Conservation (phyloP, 2,888 invertebrate species). For the Drosophila percnosoma region DNA sequence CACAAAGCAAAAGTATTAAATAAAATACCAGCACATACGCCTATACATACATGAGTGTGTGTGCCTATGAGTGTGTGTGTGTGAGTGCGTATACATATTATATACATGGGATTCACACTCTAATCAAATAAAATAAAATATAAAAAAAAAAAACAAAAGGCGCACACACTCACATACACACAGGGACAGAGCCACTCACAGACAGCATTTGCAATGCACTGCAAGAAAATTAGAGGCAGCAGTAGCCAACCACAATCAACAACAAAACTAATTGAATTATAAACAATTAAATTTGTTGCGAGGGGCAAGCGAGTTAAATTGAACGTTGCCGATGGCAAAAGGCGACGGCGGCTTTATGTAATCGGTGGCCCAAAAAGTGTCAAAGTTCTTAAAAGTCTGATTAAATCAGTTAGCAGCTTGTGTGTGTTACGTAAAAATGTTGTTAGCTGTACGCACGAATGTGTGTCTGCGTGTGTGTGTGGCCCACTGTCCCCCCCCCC, state of each 20-base stretch:
- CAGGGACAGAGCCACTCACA: neutral
- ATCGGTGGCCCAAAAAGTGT: constrained; percentile 40
- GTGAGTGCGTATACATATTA: constrained; percentile 22
- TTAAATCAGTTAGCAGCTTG: constrained; percentile 57
- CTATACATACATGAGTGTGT: constrained; percentile 13
- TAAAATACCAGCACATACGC: constrained; percentile 49
- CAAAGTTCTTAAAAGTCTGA: constrained; percentile 55
- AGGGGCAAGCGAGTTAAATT: constrained; percentile 29
- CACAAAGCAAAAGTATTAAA: constrained; percentile 69
- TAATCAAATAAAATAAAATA: constrained; percentile 26
- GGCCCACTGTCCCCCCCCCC: constrained; percentile 10
- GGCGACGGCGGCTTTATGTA: constrained; percentile 56
- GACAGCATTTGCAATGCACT: constrained; percentile 23
- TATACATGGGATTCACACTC: constrained; percentile 26
- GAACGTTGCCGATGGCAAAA: constrained; percentile 1
- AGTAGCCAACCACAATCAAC: constrained; percentile 18
- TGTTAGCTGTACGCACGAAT: constrained; percentile 24
- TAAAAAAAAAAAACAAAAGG: constrained; percentile 30
- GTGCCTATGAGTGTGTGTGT: constrained; percentile 7
- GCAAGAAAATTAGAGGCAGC: constrained; percentile 4
- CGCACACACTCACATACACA: constrained; percentile 11
- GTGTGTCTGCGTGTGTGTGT: constrained; percentile 21
- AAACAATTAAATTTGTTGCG: constrained; percentile 51
- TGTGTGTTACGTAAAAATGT: constrained; percentile 68
- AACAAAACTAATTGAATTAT: constrained; percentile 65